phyloP scores from a whole-genome alignment of 2,113 vertebrate species.

The Grammomys surdaster region DNA sequence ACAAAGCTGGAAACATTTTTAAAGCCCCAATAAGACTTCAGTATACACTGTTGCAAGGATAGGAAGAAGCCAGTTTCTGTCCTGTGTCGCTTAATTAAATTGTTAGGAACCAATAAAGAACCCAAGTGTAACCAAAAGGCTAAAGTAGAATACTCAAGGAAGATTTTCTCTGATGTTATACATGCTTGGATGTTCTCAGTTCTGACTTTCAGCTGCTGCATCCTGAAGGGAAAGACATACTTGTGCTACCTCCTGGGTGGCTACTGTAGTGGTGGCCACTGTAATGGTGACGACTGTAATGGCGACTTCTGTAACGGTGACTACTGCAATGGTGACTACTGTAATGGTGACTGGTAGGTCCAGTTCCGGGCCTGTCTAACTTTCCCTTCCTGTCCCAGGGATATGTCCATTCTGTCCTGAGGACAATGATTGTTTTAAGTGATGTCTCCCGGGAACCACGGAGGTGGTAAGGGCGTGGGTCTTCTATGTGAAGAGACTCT shows the following conservation, averaged over 20 bases:
- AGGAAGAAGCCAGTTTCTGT: constrained; percentile 50
- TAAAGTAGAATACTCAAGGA: neutral
- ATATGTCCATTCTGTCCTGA: neutral
- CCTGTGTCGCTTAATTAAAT: constrained; percentile 71
- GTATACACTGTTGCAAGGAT: neutral
- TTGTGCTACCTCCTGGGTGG: neutral
- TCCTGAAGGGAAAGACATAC: neutral
- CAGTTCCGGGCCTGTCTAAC: rapidly evolving
- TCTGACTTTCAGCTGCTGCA: neutral
- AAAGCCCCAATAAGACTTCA: constrained; percentile 52
- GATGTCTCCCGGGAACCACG: neutral
- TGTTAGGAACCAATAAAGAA: constrained; percentile 73
- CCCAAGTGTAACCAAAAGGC: constrained; percentile 43
- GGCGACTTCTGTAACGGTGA: too few species aligned
- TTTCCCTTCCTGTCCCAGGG: neutral
- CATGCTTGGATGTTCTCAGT: neutral
- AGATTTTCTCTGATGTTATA: constrained; percentile 17
- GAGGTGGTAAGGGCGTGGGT: neutral
- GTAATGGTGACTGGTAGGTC: neutral
- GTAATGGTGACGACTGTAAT: too few species aligned
- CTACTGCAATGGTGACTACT: too few species aligned
- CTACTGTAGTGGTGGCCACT: neutral
- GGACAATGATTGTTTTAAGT: neutral
- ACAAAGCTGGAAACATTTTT: constrained; percentile 35
- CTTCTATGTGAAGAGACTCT: neutral